phyloP scores from a whole-genome alignment of 2,797 vertebrate species.

The Echeneis naucrates region DNA sequence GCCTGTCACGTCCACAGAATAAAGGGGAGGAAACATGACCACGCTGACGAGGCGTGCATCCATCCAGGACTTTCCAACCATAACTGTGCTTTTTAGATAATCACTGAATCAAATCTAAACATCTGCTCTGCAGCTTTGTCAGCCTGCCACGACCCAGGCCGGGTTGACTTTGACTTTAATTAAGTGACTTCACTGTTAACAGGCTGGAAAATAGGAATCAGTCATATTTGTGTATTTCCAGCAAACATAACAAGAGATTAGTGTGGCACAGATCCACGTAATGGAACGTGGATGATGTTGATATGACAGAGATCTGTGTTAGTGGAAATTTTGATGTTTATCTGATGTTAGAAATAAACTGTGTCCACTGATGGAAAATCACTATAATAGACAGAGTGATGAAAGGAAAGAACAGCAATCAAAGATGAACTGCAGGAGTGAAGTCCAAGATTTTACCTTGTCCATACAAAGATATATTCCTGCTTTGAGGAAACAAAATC shows the following conservation, averaged over 20 bases:
- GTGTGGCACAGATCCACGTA: not conserved
- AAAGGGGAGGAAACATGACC: slow-evolving; percentile 33
- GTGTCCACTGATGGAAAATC: not conserved
- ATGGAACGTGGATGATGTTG: not conserved
- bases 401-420: too few relatives aligned
- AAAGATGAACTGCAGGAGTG: not conserved
- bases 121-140: slow-evolving; percentile 10
- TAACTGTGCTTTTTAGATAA: slow-evolving; percentile 6
- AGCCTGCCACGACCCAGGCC: not conserved
- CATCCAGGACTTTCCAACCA: slow-evolving; percentile 14
- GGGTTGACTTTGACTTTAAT: slow-evolving; percentile 22
- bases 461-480: too few relatives aligned
- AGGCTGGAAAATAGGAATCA: slow-evolving; percentile 27
- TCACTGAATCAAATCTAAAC: slow-evolving; percentile 34
- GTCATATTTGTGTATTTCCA: slow-evolving; percentile 19
- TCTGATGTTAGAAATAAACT: not conserved
- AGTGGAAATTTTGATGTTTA: not conserved
- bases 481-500: too few relatives aligned
- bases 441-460: too few relatives aligned
- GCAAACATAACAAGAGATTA: not conserved
- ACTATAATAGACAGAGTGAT: not conserved
- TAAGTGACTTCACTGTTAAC: slow-evolving; percentile 12
- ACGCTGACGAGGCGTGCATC: not conserved
- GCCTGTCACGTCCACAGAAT: slow-evolving; percentile 20
- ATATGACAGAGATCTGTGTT: not conserved